Percentiles rank a stretch among this genome's conserved stretches.
phyloP scores from a whole-genome alignment of 2,797 vertebrate genomes.

The Ambastaia sidthimunki region DNA sequence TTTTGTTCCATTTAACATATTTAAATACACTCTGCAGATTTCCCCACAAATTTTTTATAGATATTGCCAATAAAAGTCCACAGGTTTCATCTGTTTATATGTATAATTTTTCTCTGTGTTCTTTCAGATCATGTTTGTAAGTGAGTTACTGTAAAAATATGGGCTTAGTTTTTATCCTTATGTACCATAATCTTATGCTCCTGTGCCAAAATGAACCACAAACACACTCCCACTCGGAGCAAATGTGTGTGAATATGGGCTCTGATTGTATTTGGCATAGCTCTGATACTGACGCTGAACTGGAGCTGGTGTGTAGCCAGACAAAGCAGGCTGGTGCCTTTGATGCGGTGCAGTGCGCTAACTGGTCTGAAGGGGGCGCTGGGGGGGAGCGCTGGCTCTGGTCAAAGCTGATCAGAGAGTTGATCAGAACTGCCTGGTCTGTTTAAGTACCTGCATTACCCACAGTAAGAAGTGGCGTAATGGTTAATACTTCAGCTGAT shows the following conservation, averaged over 20 bases:
- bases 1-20: too few species aligned
- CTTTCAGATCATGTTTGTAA: not conserved
- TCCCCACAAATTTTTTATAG: too few species aligned
- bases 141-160: not conserved
- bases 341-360: conserved; percentile 81
- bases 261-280: conserved; percentile 64
- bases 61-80: not conserved
- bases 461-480: conserved; percentile 70
- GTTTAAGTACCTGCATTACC: conserved; percentile 80
- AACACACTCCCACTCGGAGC: conserved; percentile 10
- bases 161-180: not conserved
- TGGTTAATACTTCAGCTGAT: not conserved
- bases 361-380: conserved; percentile 85
- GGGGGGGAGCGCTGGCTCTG: conserved; percentile 79
- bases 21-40: too few species aligned
- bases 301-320: conserved; percentile 76
- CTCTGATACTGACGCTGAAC: conserved; percentile 80
- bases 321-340: conserved; percentile 81
- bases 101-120: not conserved
- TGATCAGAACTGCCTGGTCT: conserved; percentile 72
- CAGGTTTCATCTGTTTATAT: not conserved
- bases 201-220: conserved; percentile 20
- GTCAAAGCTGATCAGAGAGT: conserved; percentile 80
- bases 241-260: conserved; percentile 16
- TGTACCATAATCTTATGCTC: conserved; percentile 1